Evolutionary conservation across 2,797 vertebrate genomes (phyloP), one percentile per base, ranked within the genome.

Genomic region (Thaleichthys pacificus): DNA sequence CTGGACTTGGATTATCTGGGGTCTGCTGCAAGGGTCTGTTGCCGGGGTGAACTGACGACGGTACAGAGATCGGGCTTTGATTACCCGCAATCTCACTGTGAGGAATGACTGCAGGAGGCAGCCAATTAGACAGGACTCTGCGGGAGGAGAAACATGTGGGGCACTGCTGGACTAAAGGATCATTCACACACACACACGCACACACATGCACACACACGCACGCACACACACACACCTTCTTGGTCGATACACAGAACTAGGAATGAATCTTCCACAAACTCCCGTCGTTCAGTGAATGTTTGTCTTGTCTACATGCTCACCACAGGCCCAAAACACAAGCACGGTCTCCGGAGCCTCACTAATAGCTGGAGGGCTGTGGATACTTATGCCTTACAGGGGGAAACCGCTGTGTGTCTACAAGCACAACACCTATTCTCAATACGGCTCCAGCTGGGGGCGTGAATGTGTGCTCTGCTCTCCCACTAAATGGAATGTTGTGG

Each of bases 21-120:
- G 72, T 66, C 67, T 11, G 70, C 51, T 63, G n/a, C n/a, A n/a
- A n/a, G 67, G 75, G 72, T 66, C 67, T 11, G 70, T 47, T 63
- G 56, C 71, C 9, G 71, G 63, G 47, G 1, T 73, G 24, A 61
- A 61, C 62, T 21, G 2, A 66, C 61, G 70, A 65, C 3, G 47
- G 51, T 80, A 63, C 74, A 80, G 77, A 85, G 60, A 78, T 78
- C 60, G 75, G n/a, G 58, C 72, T 85, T 79, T 83, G 75, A 83
- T 86, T 82, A 79, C 67, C 67, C 61, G 69, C 60, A 38, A 75
- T 68, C 84, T 77, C 21, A 74, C 77, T 75, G 78, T 77, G 86
- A 61, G 65, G 73, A 82, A 76, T 74, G 86, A 83, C 11, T 35
- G 76, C 21, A 73, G 62, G 68, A 76, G 61, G 9, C 4, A 4